These are phyloP conservation scores for Cochlearius cochlearius DNA, from an alignment of 2,113 vertebrate species.

Conservation along the genomic window DNA sequence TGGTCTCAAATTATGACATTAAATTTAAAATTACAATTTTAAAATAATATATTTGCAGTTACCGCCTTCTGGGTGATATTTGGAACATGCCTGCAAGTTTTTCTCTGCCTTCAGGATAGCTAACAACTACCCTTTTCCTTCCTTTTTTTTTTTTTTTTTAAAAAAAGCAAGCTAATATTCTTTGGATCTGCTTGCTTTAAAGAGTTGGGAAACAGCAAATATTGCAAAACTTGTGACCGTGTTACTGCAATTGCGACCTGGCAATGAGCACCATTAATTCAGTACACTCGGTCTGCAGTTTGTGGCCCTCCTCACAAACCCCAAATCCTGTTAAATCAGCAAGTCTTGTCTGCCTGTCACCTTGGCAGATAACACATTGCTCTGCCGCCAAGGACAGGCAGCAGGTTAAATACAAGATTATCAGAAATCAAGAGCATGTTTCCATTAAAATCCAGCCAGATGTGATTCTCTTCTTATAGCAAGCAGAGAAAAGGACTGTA, in stretches of 20 bases:
- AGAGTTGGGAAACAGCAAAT: constrained; percentile 19
- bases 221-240: constrained; percentile 18
- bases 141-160: neutral
- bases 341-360: neutral
- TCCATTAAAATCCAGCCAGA: neutral
- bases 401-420: neutral
- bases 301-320: neutral
- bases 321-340: neutral
- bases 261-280: neutral
- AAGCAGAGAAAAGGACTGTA: neutral
- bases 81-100: neutral
- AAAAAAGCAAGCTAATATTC: neutral
- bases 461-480: neutral
- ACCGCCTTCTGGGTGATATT: neutral
- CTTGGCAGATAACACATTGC: neutral
- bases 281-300: neutral
- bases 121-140: neutral
- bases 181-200: neutral
- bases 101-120: neutral
- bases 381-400: neutral
- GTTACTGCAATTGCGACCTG: neutral
- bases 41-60: neutral
- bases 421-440: neutral
- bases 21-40: neutral
- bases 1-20: neutral